Base-by-base conservation (phyloP, 2,113 vertebrate genomes). In the Grallaria varia region DNA sequence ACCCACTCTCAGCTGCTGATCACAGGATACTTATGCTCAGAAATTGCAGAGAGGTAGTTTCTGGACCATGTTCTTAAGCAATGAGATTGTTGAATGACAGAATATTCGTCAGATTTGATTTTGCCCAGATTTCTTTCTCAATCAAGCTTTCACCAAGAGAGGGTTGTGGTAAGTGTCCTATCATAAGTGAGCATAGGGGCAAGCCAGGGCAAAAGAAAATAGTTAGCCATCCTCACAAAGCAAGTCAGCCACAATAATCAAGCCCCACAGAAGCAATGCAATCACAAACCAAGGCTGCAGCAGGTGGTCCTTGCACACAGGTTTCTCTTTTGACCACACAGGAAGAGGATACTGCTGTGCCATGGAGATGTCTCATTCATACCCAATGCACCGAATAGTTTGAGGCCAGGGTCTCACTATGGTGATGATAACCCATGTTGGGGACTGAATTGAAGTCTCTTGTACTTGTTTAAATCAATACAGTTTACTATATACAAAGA, bases 391-490 rank as follows among this genome's bases (percentile, higher is more conserved):
- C 68, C 1, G 0, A 78, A 81, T 2, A 72, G 47, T 64, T 53
- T 72, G 64, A 94, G 85, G 73, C 69, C 73, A 73, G 39, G 25
- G 52, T 89, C 73, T 88, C 37, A 27, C 35, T 72, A 1, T 56
- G 40, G 56, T 59, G 60, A 84, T 69, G 84, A 25, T 39, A 49
- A 94, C 76, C 79, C 49, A 17, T 0, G 10, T 2, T 72, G 69
- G 44, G 66, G 60, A 58, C 47, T 63, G 84, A 75, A 84, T 50
- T 64, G 58, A 85, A 84, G 49, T 22, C 64, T 84, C 73, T 78
- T 88, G 59, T 44, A 73, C 19, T 88, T 84, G 37, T 78, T 94
- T 82, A 90, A 96, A 89, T 75, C 64, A 93, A 87, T 78, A 75
- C 25, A 73, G 14, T 79, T 87, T 93, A 75, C 52, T 58, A 87